Conservation (phyloP, 2,888 invertebrate species). For the Lepidonotus clava region DNA sequence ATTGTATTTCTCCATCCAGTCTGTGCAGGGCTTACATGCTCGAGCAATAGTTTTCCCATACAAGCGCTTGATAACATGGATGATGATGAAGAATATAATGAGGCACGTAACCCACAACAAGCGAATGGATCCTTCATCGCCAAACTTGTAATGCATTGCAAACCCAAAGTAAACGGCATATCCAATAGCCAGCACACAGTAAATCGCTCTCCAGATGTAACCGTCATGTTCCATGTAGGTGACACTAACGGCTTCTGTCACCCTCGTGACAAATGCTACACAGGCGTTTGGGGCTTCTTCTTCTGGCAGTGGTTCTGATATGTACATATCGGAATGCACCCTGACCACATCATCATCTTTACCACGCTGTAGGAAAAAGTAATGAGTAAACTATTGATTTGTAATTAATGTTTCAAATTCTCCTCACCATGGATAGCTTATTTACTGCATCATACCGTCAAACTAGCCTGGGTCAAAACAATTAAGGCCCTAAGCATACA, state of each 20-base stretch:
- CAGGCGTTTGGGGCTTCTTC: too few species aligned
- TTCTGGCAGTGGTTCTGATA: too few species aligned
- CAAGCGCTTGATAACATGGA: background rate
- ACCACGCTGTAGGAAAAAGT: too few species aligned
- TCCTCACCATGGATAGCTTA: too few species aligned
- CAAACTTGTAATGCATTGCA: slow-evolving; percentile 64
- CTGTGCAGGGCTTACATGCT: background rate
- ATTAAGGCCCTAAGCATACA: too few species aligned
- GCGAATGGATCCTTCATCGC: slow-evolving; percentile 69
- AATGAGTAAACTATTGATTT: too few species aligned
- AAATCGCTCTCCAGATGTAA: background rate
- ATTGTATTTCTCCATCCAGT: background rate
- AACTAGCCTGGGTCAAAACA: too few species aligned
- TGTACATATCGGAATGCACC: too few species aligned
- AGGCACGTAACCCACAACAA: slow-evolving; percentile 72
- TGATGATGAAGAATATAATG: slow-evolving; percentile 65
- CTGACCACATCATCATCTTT: too few species aligned
- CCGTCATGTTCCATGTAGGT: background rate
- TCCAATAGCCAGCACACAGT: background rate
- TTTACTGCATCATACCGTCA: too few species aligned
- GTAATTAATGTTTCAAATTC: too few species aligned
- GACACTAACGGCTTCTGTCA: background rate
- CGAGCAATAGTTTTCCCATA: background rate
- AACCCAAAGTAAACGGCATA: slow-evolving; percentile 73
- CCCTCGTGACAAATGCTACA: too few species aligned